Conservation (phyloP, 30 jellyfish, hydroid and myxozoan species). For the Nemopilema nomurai region DNA sequence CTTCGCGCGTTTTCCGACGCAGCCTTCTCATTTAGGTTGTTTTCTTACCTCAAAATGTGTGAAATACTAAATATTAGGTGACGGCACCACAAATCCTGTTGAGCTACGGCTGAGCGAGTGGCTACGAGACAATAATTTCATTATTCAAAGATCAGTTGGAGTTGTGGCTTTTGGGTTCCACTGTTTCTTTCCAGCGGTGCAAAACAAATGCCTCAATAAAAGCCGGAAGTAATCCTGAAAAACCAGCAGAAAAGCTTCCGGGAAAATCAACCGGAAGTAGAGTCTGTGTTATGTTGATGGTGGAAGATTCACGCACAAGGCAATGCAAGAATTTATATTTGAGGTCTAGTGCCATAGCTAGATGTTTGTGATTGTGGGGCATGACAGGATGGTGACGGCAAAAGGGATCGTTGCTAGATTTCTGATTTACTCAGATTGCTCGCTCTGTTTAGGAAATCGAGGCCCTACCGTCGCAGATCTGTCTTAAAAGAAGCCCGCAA, state of each 20-base stretch:
- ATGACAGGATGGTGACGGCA: too few relatives aligned
- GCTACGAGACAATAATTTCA: not conserved
- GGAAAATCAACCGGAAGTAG: not conserved
- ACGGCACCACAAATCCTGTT: not conserved
- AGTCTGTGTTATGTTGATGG: too few relatives aligned
- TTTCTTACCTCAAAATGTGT: not conserved
- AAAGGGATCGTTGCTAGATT: too few relatives aligned
- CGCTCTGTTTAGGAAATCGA: too few relatives aligned
- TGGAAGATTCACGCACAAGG: too few relatives aligned
- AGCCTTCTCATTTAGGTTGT: not conserved
- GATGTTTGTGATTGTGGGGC: too few relatives aligned
- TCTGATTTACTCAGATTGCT: too few relatives aligned
- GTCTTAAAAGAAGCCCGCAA: too few relatives aligned
- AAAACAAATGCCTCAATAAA: too few relatives aligned
- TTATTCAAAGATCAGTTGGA: not conserved
- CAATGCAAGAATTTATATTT: too few relatives aligned
- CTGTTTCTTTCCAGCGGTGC: not conserved
- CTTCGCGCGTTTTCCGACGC: not conserved
- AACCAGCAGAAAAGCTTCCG: not conserved
- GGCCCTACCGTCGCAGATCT: too few relatives aligned
- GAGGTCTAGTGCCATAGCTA: too few relatives aligned
- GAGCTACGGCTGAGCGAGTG: not conserved
- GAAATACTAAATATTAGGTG: not conserved
- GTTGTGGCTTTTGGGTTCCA: not conserved
- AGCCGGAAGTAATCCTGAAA: not conserved